Evolutionary conservation across 2,113 vertebrate genomes (phyloP).

Genomic region (Cyphotilapia sp.): DNA sequence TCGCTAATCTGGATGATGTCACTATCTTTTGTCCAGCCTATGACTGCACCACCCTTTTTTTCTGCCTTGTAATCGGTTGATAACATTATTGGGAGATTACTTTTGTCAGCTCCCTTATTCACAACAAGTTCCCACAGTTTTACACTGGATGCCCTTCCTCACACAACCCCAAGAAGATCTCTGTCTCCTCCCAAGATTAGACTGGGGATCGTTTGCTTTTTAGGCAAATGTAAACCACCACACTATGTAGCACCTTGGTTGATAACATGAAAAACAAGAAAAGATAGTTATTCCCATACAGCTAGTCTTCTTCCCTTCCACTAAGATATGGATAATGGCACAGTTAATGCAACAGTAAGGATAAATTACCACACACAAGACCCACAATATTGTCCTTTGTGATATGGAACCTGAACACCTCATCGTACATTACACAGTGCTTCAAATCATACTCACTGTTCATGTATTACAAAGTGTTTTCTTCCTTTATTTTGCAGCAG

Average conservation of each 20-base stretch:
- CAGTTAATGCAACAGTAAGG: neutral
- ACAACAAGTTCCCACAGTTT: neutral
- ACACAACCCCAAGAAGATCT: neutral
- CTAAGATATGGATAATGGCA: neutral
- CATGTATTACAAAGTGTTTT: neutral
- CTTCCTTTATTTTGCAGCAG: neutral
- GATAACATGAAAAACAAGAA: neutral
- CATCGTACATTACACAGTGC: neutral
- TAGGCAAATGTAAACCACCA: neutral
- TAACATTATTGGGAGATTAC: neutral
- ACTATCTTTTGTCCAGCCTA: neutral
- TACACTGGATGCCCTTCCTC: neutral
- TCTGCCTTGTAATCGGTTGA: neutral
- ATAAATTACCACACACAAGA: neutral
- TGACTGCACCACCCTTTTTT: neutral
- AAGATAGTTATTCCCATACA: neutral
- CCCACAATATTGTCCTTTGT: neutral
- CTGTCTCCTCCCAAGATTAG: neutral
- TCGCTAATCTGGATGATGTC: neutral
- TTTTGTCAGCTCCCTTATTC: neutral
- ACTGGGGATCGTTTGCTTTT: neutral
- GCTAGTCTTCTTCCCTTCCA: neutral
- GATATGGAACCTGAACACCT: neutral
- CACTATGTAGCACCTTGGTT: neutral
- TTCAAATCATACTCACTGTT: neutral